Evolutionary conservation across 2,888 invertebrate genomes (phyloP), one percentile per base, ranked within the genome.

Genomic region (Metellina segmentata): DNA sequence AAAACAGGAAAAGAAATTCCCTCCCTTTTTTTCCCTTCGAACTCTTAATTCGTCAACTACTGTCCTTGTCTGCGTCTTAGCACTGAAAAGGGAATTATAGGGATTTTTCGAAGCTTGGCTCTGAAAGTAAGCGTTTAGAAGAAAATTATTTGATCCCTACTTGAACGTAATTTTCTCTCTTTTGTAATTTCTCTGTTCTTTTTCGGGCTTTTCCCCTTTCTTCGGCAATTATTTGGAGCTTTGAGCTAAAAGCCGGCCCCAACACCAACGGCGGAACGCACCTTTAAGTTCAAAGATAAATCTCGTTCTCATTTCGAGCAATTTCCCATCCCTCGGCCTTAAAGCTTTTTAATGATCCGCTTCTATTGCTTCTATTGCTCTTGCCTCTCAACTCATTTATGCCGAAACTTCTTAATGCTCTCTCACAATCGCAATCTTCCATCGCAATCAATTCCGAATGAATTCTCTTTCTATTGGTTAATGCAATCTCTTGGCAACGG

Each of bases 111-210:
- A 78, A 83, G 81, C 86, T 91, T 81, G 75, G 34, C 75, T 89
- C 61, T 89, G 88, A 85, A 79, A 90, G 91, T 87, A 78, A 87
- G 91, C 82, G 91, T 87, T 91, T 91, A 91, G 91, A 87, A 91
- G 83, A 87, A 91, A 91, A 91, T 91, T 91, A 91, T 91, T 91
- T 91, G 91, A 91, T 91, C 91, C 90, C 87, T 83, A 87, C 79
- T 91, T 91, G 77, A 91, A 83, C 87, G 91, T 91, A 87, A 91
- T 91, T 91, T 91, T 91, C 91, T 87, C 87, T 74, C 83, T 83
- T 87, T 87, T 16, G 87, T 87, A 91, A 87, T 91, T 87, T 87
- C 69, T 48, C 49, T 53, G 81, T 51, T 75, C 70, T 49, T 79
- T 90, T 83, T 75, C n/a, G 34, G 53, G 48, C 77, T 49, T 52